Evolutionary conservation across 2,797 vertebrate genomes (phyloP).

Genomic region (Arctocebus calabarensis): DNA sequence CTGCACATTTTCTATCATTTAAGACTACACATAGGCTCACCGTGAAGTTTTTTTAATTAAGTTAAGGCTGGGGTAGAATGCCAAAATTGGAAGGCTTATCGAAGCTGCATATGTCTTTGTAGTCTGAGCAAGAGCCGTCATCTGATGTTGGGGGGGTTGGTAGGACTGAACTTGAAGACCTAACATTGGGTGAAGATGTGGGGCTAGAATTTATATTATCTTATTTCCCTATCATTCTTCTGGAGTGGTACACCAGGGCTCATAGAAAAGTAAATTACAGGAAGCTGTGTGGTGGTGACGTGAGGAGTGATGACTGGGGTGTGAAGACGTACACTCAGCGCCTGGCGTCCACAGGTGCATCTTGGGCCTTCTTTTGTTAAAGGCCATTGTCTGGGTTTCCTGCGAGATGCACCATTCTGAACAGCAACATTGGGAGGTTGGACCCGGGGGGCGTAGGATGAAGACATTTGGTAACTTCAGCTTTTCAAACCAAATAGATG

Average conservation of each 20-base stretch:
- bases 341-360: fast-evolving
- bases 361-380: not conserved
- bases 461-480: not conserved
- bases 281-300: fast-evolving
- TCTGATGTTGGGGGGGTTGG: not conserved
- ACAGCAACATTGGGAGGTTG: not conserved
- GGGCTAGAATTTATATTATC: not conserved
- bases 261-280: not conserved
- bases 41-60: not conserved
- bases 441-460: not conserved
- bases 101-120: not conserved
- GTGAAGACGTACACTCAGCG: fast-evolving
- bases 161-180: not conserved
- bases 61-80: not conserved
- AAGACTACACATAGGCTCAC: not conserved
- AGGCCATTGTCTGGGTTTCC: not conserved
- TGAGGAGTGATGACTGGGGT: not conserved
- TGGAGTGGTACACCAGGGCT: not conserved
- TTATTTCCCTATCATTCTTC: not conserved
- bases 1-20: not conserved
- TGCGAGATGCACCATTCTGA: not conserved
- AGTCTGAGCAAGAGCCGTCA: not conserved
- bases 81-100: not conserved
- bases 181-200: not conserved
- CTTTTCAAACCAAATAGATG: not conserved